Evolutionary conservation across 2,888 invertebrate genomes (phyloP).

Genomic region (Spodoptera picta): DNA sequence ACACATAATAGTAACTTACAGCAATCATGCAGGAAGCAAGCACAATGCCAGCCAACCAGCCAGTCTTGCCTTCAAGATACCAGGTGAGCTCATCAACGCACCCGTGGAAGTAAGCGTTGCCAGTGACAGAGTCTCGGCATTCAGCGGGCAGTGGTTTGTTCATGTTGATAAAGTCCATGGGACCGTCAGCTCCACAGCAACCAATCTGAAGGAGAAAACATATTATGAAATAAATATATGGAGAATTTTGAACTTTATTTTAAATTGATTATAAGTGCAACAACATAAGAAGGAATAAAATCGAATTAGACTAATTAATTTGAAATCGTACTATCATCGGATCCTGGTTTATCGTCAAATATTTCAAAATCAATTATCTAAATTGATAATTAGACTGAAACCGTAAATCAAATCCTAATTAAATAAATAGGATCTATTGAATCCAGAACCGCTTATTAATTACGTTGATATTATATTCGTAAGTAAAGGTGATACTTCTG

Average conservation of each 20-base stretch:
- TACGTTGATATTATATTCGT: too few relatives aligned
- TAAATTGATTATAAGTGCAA: too few relatives aligned
- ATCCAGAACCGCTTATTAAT: not conserved
- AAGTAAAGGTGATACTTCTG: too few relatives aligned
- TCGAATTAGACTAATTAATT: too few relatives aligned
- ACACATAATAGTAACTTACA: conserved; percentile 86
- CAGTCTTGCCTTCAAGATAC: conserved; percentile 94
- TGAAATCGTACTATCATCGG: too few relatives aligned
- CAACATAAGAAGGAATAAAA: too few relatives aligned
- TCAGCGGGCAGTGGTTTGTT: conserved; percentile 94
- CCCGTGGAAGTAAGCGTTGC: conserved; percentile 96
- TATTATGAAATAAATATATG: too few relatives aligned
- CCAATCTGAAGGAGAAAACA: conserved; percentile 90
- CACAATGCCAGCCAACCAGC: conserved; percentile 94
- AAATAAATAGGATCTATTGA: not conserved
- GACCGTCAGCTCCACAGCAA: conserved; percentile 96
- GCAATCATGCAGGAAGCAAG: conserved; percentile 93
- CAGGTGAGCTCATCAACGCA: conserved; percentile 96
- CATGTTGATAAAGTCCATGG: conserved; percentile 93
- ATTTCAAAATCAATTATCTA: not conserved
- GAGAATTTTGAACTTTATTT: too few relatives aligned
- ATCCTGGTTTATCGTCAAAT: too few relatives aligned
- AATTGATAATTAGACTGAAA: not conserved
- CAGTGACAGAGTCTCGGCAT: conserved; percentile 95
- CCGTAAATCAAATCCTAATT: not conserved